These are phyloP conservation scores for Neodiprion fabricii DNA, from an alignment of 1,140 invertebrate genomes.

Conservation along the genomic window DNA sequence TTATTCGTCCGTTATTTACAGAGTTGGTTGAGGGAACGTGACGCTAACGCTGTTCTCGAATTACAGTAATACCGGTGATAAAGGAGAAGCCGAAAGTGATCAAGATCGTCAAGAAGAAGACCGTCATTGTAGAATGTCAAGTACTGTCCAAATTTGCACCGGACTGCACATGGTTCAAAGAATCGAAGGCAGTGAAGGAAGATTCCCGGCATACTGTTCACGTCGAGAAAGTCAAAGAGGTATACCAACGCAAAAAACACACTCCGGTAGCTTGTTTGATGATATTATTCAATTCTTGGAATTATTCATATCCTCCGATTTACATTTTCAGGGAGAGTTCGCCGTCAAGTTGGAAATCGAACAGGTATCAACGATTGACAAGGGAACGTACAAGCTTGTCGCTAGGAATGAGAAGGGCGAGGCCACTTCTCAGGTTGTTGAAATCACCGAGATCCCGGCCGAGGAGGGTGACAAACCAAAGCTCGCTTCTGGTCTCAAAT, in stretches of 20 bases:
- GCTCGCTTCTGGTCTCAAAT: constrained; percentile 76
- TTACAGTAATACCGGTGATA: constrained; percentile 89
- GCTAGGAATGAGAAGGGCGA: constrained; percentile 94
- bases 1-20: neutral
- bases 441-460: constrained; percentile 82
- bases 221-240: constrained; percentile 80
- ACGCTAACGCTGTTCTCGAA: constrained; percentile 2
- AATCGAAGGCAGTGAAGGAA: constrained; percentile 78
- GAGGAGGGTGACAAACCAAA: constrained; percentile 69
- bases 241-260: constrained; percentile 46
- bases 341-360: constrained; percentile 87
- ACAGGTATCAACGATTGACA: constrained; percentile 78
- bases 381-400: constrained; percentile 88
- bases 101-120: constrained; percentile 87
- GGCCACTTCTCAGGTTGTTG: constrained; percentile 87
- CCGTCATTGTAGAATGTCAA: constrained; percentile 88
- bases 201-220: constrained; percentile 76
- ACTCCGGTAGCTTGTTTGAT: neutral
- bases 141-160: constrained; percentile 89
- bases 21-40: neutral
- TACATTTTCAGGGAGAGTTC: constrained; percentile 75
- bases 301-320: neutral
- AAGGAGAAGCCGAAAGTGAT: constrained; percentile 91
- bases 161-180: constrained; percentile 89
- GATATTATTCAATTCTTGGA: constrained; percentile 21